A percentile compares a stretch with the other conserved stretches of the same genome.
These are phyloP conservation scores for Stichodactyla helianthus DNA, from an alignment of 64 coral and sea anemone genomes.

Conservation along the genomic window DNA sequence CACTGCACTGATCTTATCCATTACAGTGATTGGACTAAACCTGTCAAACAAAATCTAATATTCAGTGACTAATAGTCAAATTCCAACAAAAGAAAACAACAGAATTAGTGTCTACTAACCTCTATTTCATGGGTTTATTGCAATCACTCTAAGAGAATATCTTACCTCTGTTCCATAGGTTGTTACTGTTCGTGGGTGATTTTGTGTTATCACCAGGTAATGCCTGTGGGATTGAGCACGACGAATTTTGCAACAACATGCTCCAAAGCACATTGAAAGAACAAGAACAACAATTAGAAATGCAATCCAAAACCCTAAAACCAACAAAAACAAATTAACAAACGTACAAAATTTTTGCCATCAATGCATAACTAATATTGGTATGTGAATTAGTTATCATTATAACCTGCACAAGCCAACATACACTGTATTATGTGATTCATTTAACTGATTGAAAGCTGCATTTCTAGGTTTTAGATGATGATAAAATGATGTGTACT, in stretches of 20 bases:
- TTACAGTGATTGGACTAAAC: too few relatives aligned
- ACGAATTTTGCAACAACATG: neutral
- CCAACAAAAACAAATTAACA: neutral
- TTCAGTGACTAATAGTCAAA: too few relatives aligned
- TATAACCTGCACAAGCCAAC: too few relatives aligned
- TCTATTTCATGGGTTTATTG: neutral
- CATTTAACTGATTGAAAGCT: too few relatives aligned
- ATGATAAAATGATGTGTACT: neutral
- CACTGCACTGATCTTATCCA: too few relatives aligned
- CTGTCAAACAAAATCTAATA: too few relatives aligned
- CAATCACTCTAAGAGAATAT: neutral
- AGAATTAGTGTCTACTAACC: too few relatives aligned
- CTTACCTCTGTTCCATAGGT: conserved; percentile 14
- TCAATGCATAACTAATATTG: too few relatives aligned
- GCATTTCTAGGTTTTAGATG: too few relatives aligned
- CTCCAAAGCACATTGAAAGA: neutral
- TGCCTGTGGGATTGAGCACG: neutral
- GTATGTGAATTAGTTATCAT: too few relatives aligned
- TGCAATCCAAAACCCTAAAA: conserved; percentile 1
- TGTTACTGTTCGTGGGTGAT: neutral
- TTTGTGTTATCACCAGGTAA: neutral
- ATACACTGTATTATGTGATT: too few relatives aligned
- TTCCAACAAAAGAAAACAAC: too few relatives aligned
- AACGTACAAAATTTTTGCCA: neutral
- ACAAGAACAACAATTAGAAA: neutral